These are phyloP conservation scores for Drosophila siamana DNA, from an alignment of 2,888 invertebrate species.

Conservation along the genomic window DNA sequence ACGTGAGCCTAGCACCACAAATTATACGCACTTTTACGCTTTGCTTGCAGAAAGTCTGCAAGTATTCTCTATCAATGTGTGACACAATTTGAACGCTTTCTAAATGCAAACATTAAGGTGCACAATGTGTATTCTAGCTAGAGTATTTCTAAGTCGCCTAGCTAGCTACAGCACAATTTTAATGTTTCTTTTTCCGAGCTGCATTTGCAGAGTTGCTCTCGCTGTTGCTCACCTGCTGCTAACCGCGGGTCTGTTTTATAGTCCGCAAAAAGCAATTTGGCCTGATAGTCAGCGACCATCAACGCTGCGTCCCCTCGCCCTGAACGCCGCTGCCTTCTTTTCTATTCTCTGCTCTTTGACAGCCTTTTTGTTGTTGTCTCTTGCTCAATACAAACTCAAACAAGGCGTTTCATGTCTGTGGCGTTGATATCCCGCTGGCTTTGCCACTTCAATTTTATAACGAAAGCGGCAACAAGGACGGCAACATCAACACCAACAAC, in stretches of 20 bases:
- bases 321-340: background rate
- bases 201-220: slow-evolving; percentile 18
- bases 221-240: slow-evolving; percentile 48
- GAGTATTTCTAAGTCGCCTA: background rate
- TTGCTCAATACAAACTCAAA: slow-evolving; percentile 47
- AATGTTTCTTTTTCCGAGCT: slow-evolving; percentile 16
- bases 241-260: slow-evolving; percentile 48
- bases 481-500: slow-evolving; percentile 18
- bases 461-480: slow-evolving; percentile 43
- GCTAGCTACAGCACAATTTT: background rate
- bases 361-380: slow-evolving; percentile 50
- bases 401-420: slow-evolving; percentile 56
- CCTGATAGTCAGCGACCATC: slow-evolving; percentile 44
- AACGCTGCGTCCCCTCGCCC: background rate
- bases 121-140: background rate
- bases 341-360: slow-evolving; percentile 23
- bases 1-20: slow-evolving; percentile 38
- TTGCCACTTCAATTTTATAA: slow-evolving; percentile 77
- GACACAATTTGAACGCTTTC: background rate
- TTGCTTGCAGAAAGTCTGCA: background rate
- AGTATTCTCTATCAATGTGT: background rate
- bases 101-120: background rate
- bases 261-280: slow-evolving; percentile 75
- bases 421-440: slow-evolving; percentile 76
- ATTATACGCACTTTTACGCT: slow-evolving; percentile 8